Evolutionary conservation across 2,888 invertebrate genomes (phyloP).

Genomic region (Augiades crinisus): DNA sequence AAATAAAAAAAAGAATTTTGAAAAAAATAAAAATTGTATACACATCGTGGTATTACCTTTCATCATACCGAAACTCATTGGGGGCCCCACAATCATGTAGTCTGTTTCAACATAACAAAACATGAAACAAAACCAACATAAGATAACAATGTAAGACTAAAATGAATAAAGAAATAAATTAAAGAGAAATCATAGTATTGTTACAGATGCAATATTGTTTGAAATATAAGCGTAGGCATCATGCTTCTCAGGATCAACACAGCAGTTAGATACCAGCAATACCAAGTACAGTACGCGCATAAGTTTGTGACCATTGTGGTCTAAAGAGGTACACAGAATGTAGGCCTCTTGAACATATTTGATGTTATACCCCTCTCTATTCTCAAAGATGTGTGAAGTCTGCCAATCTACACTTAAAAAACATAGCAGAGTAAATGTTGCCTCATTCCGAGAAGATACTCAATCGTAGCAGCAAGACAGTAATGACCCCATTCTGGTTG

Average conservation of each 20-base stretch:
- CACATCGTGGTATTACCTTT: slow-evolving; percentile 86
- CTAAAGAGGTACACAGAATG: too few species aligned
- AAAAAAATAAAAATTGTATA: slow-evolving; percentile 52
- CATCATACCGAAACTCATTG: slow-evolving; percentile 93
- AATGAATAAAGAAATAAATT: slow-evolving; percentile 57
- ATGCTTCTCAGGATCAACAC: slow-evolving; percentile 60
- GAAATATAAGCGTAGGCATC: slow-evolving; percentile 63
- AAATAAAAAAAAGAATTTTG: slow-evolving; percentile 57
- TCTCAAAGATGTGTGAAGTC: too few species aligned
- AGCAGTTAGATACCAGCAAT: slow-evolving; percentile 67
- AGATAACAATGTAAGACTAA: slow-evolving; percentile 85
- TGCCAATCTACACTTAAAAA: too few species aligned
- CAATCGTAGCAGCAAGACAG: too few species aligned
- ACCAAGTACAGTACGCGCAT: slow-evolving; percentile 45
- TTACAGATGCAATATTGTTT: slow-evolving; percentile 55
- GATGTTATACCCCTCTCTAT: too few species aligned
- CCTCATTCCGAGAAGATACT: too few species aligned
- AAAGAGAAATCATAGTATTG: slow-evolving; percentile 49
- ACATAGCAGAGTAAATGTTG: too few species aligned
- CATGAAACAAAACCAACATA: slow-evolving; percentile 86
- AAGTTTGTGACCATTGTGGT: background rate
- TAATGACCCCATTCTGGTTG: too few species aligned
- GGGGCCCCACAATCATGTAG: slow-evolving; percentile 89
- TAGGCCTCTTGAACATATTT: too few species aligned
- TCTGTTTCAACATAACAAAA: slow-evolving; percentile 85